phyloP scores from a whole-genome alignment of 2,888 invertebrate species.

The Euplexia lucipara region DNA sequence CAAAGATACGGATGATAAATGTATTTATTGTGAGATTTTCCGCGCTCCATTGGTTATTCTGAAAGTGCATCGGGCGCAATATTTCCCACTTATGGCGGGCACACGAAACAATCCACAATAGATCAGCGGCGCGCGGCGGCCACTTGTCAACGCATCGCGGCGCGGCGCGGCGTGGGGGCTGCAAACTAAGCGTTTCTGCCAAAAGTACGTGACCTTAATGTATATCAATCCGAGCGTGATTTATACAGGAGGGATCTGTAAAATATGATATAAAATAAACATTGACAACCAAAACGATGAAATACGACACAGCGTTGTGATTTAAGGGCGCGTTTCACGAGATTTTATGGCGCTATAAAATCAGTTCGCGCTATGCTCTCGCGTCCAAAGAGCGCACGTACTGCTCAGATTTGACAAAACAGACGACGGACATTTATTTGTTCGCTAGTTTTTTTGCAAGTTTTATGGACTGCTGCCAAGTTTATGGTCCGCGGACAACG shows the following conservation, averaged over 20 bases:
- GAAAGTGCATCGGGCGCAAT: conserved; percentile 57
- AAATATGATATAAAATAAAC: conserved; percentile 91
- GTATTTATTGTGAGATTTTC: conserved; percentile 32
- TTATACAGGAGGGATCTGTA: conserved; percentile 89
- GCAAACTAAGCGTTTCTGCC: conserved; percentile 87
- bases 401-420: conserved; percentile 90
- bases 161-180: conserved; percentile 62
- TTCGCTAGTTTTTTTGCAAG: conserved; percentile 87
- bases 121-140: conserved; percentile 61
- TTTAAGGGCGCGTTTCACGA: conserved; percentile 90
- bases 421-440: conserved; percentile 89
- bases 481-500: conserved; percentile 85
- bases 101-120: conserved; percentile 56
- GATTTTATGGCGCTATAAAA: conserved; percentile 91
- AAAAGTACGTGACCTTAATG: conserved; percentile 90
- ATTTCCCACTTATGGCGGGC: conserved; percentile 59
- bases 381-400: conserved; percentile 81
- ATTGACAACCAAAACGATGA: conserved; percentile 91
- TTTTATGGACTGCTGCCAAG: conserved; percentile 89
- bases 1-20: conserved; percentile 31
- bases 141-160: conserved; percentile 79
- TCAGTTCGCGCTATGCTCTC: conserved; percentile 81
- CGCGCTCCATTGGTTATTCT: conserved; percentile 46
- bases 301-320: conserved; percentile 89
- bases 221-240: conserved; percentile 89